Evolutionary conservation across 2,113 vertebrate genomes (phyloP).

Genomic region (Crypturellus undulatus): DNA sequence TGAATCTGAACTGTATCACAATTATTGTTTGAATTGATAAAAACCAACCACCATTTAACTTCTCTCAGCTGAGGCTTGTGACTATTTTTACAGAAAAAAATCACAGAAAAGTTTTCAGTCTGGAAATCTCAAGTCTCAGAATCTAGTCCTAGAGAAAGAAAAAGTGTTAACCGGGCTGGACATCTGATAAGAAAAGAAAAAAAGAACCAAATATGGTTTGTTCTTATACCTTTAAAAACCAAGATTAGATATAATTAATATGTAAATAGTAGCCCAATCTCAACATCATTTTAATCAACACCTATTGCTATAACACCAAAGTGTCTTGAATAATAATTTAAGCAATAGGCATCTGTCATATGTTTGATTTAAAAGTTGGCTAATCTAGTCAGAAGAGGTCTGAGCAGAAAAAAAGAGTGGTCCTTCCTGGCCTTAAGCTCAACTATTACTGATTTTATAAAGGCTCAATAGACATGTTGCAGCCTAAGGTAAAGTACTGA

Average conservation of each 20-base stretch:
- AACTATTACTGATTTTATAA: neutral
- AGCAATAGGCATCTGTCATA: neutral
- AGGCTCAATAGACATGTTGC: neutral
- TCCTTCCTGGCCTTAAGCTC: neutral
- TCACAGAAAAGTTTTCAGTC: neutral
- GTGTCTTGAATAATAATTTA: neutral
- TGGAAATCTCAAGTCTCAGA: neutral
- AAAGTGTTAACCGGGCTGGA: neutral
- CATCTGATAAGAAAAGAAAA: neutral
- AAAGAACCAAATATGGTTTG: neutral
- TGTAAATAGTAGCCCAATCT: neutral
- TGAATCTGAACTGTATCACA: neutral
- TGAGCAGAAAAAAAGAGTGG: neutral
- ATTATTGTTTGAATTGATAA: neutral
- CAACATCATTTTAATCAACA: neutral
- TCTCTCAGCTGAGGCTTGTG: neutral
- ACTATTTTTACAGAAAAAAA: neutral
- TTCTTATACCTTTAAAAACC: neutral
- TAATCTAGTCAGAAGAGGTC: neutral
- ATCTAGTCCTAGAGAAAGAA: neutral
- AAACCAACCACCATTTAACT: neutral
- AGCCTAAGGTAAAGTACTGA: neutral
- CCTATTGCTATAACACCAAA: neutral
- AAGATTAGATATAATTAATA: neutral
- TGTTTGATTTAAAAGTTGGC: neutral